Base-by-base conservation (phyloP, 37 sponge, comb jelly and placozoan genomes). In the Tethya wilhelma region DNA sequence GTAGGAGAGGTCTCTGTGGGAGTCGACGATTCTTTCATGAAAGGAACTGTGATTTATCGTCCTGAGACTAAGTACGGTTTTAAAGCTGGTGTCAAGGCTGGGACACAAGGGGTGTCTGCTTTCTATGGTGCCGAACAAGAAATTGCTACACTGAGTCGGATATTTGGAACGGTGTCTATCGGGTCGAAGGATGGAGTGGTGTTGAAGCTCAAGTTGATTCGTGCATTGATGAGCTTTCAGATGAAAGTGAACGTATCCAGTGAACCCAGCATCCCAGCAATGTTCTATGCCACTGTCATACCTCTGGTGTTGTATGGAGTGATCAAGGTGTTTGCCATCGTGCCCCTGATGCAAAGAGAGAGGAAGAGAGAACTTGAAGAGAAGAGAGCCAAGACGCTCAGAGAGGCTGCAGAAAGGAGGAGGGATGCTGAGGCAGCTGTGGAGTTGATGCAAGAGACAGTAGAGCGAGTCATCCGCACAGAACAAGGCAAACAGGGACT, bases 391-490 rank as follows among this genome's bases (percentile, higher is more conserved):
- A 88, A 85, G 65, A 80, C 76, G 59, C 40, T 67, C 0, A 84
- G 58, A 42, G 85, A 85, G 58, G 71, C 79, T 75, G 53, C 62
- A 38, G 80, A 82, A 39, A 84, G 57, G 79, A 85, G 81, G 70
- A 68, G 58, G 25, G 91, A 90, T 58, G 94, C 97, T n/a, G 84
- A 81, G 58, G 74, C 90, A 25, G 92, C 95, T 28, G 70, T 98
- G 44, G 87, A 85, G n/a, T 88, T 98, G 23, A 98, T 98, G 99
- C 73, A 67, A 44, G 94, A 87, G 32, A 88, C 93, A 26, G 74
- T 95, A 4, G 90, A 98, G 70, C 55, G 95, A 31, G 75, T 78
- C 6, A 67, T 91, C 2, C 40, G 22, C 14, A 38, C 65, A 6
- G 99, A 98, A 74, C 83, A 84, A 37, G 85, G 82, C 0, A 80